A percentile compares a stretch with the other conserved stretches of the same genome.
These are phyloP conservation scores for Silvanus unidentatus DNA, from an alignment of 2,888 invertebrate genomes.

Conservation along the genomic window DNA sequence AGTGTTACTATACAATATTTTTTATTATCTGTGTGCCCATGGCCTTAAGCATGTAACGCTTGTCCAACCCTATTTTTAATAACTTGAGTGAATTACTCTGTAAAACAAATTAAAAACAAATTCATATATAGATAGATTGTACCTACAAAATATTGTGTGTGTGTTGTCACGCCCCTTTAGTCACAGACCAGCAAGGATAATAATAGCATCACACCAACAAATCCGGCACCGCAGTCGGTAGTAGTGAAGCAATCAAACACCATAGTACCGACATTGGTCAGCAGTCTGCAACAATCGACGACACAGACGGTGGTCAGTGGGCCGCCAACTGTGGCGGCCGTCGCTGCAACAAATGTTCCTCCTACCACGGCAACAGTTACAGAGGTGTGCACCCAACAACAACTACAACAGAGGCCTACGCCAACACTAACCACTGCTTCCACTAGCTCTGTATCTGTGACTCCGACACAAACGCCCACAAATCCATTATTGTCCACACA, in stretches of 20 bases:
- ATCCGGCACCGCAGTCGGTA: constrained; percentile 39
- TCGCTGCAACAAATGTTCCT: constrained; percentile 32
- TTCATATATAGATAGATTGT: too few species aligned
- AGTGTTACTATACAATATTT: constrained; percentile 14
- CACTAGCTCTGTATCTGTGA: constrained; percentile 39
- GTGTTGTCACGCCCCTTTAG: constrained; percentile 35
- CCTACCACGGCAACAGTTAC: constrained; percentile 30
- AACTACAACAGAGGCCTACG: constrained; percentile 30
- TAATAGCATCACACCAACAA: constrained; percentile 43
- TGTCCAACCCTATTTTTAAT: constrained; percentile 1
- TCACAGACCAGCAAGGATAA: constrained; percentile 57
- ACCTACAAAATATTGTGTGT: constrained; percentile 17
- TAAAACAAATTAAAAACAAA: too few species aligned
- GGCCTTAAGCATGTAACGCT: constrained; percentile 1
- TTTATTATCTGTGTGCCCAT: constrained; percentile 7
- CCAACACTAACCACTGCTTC: constrained; percentile 40
- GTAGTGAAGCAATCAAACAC: constrained; percentile 19
- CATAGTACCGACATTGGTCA: constrained; percentile 25
- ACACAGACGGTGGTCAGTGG: constrained; percentile 21
- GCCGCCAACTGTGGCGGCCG: constrained; percentile 37
- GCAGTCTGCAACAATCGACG: constrained; percentile 29
- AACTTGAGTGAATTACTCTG: too few species aligned
- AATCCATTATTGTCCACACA: constrained; percentile 32
- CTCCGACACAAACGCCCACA: constrained; percentile 26
- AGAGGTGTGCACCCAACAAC: constrained; percentile 42